Evolutionary conservation across 2,888 invertebrate genomes (phyloP).

Genomic region (Bursaphelenchus okinawaensis): DNA sequence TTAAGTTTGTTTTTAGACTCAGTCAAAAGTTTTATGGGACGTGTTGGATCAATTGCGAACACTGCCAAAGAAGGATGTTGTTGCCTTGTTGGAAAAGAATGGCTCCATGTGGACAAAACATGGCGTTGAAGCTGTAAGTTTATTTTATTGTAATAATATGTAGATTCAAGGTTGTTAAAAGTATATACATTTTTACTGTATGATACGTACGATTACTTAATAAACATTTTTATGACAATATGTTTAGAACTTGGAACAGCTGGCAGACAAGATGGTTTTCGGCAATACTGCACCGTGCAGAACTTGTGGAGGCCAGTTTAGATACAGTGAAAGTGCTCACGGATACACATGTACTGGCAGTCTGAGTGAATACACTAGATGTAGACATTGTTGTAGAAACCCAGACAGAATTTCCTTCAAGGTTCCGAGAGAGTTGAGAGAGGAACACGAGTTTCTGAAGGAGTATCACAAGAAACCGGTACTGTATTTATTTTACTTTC

Average conservation of each 20-base stretch:
- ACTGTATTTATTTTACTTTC: not conserved
- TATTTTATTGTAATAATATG: not conserved
- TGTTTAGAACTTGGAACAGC: conserved; percentile 69
- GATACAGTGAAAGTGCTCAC: conserved; percentile 58
- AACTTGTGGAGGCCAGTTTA: conserved; percentile 65
- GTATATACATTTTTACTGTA: no score
- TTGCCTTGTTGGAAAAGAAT: conserved; percentile 71
- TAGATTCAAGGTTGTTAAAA: conserved; percentile 1
- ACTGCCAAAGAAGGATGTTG: conserved; percentile 63
- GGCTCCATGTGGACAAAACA: conserved; percentile 66
- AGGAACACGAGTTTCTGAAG: conserved; percentile 61
- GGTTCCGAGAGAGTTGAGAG: conserved; percentile 67
- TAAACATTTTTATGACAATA: no score
- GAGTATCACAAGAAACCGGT: conserved; percentile 16
- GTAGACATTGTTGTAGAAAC: conserved; percentile 66
- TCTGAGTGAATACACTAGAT: conserved; percentile 63
- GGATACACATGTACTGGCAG: conserved; percentile 81
- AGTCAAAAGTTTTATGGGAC: conserved; percentile 70
- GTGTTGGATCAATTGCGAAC: conserved; percentile 65
- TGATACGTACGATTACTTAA: no score
- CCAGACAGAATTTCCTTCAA: conserved; percentile 71
- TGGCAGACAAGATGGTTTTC: conserved; percentile 81
- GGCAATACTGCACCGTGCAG: conserved; percentile 74
- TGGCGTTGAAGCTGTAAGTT: conserved; percentile 68
- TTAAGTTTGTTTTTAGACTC: conserved; percentile 62